Percentiles rank a stretch among this genome's conserved stretches.
Conservation (phyloP, 2,113 vertebrate species). For the Pygoscelis adeliae region DNA sequence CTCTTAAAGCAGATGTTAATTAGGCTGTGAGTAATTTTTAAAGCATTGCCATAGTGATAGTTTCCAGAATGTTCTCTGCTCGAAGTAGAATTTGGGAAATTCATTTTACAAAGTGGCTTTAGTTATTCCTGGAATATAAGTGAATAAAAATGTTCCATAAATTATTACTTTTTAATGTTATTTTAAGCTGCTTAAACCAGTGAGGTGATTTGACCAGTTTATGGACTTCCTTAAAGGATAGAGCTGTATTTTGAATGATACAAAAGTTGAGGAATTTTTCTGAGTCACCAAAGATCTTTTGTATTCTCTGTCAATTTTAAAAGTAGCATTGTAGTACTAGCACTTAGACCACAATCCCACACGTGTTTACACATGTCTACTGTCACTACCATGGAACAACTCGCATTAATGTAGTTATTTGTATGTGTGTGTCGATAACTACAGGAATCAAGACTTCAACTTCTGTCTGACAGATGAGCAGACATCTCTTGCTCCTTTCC, state of each 20-base stretch:
- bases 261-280: background rate
- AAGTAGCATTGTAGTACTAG: background rate
- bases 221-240: background rate
- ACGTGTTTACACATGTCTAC: accelerated
- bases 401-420: background rate
- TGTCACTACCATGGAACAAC: background rate
- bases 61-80: background rate
- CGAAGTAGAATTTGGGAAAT: background rate
- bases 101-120: background rate
- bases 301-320: background rate
- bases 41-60: background rate
- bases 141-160: background rate
- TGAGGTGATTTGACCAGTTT: background rate
- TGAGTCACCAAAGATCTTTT: background rate
- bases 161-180: background rate
- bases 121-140: background rate
- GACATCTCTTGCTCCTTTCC: background rate
- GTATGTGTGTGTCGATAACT: background rate
- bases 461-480: background rate
- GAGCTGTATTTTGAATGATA: background rate
- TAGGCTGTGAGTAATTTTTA: constrained; percentile 33
- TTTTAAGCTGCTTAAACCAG: background rate
- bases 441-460: background rate
- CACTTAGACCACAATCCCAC: background rate
- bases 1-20: constrained; percentile 39